These are phyloP conservation scores for Pollenia angustigena DNA, from an alignment of 2,888 invertebrate genomes.

Conservation along the genomic window DNA sequence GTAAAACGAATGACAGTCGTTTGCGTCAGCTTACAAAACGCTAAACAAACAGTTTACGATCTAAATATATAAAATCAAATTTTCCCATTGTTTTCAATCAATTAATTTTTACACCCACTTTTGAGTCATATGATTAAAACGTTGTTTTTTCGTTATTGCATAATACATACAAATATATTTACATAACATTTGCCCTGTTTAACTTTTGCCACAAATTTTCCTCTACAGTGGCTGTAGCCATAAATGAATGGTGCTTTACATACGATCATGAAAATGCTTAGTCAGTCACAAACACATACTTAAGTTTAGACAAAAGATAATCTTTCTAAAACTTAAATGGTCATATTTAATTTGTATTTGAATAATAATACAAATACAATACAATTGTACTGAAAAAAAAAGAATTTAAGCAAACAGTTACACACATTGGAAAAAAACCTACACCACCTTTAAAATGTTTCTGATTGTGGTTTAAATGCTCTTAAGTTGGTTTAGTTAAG, in stretches of 20 bases:
- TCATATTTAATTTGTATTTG: conserved; percentile 63
- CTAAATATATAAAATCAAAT: conserved; percentile 6
- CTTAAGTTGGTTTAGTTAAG: not conserved
- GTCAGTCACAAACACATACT: conserved; percentile 29
- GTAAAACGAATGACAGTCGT: not conserved
- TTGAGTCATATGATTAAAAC: conserved; percentile 51
- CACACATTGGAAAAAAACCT: conserved; percentile 16
- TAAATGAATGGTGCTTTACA: not conserved
- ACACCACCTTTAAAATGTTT: conserved; percentile 2
- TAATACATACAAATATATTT: not conserved
- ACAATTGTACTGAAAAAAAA: not conserved
- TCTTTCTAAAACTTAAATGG: conserved; percentile 59
- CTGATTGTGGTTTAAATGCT: not conserved
- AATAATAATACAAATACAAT: conserved; percentile 2
- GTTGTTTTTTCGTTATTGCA: conserved; percentile 18
- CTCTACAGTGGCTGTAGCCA: not conserved
- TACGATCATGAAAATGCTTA: not conserved
- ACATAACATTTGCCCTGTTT: too few species aligned
- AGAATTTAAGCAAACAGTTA: not conserved
- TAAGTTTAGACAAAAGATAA: conserved; percentile 57
- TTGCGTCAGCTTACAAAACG: conserved; percentile 7
- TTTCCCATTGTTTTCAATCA: conserved; percentile 59
- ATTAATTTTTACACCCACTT: conserved; percentile 66
- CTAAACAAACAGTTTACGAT: not conserved
- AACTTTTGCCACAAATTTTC: not conserved